phyloP scores from a whole-genome alignment of 2,888 invertebrate species.

The Actias luna region DNA sequence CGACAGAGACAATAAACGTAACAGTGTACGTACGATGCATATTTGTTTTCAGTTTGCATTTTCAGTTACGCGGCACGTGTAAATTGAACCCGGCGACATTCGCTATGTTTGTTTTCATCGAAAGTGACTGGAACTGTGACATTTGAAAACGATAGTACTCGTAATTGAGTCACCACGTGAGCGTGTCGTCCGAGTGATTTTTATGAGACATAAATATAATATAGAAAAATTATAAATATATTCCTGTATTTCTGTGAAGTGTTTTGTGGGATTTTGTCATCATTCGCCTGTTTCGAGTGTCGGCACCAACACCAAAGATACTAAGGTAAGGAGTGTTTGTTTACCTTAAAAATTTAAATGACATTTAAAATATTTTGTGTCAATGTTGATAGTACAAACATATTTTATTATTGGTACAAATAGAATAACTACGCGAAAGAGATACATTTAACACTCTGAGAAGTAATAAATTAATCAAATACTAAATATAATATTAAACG shows the following conservation, averaged over 20 bases:
- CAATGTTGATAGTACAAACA: constrained; percentile 20
- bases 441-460: constrained; percentile 5
- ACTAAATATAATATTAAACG: neutral
- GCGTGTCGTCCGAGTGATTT: constrained; percentile 48
- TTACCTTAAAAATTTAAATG: constrained; percentile 30
- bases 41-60: constrained; percentile 61
- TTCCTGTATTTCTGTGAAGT: constrained; percentile 58
- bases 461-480: neutral
- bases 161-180: constrained; percentile 53
- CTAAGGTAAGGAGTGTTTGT: constrained; percentile 62
- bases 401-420: constrained; percentile 7
- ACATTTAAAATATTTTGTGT: constrained; percentile 23
- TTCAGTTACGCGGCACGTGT: constrained; percentile 61
- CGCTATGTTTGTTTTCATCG: constrained; percentile 58
- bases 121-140: constrained; percentile 72
- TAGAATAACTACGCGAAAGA: constrained; percentile 2
- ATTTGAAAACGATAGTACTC: constrained; percentile 65
- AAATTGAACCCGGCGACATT: constrained; percentile 48
- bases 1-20: constrained; percentile 47
- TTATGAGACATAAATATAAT: constrained; percentile 40
- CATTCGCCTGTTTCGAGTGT: constrained; percentile 36
- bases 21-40: constrained; percentile 40
- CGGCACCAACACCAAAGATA: constrained; percentile 67
- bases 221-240: constrained; percentile 8
- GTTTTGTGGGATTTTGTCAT: constrained; percentile 68